Evolutionary conservation across 2,888 invertebrate species (phyloP), one percentile per base, ranked within the genome.

Genomic region (Agrochola macilenta): DNA sequence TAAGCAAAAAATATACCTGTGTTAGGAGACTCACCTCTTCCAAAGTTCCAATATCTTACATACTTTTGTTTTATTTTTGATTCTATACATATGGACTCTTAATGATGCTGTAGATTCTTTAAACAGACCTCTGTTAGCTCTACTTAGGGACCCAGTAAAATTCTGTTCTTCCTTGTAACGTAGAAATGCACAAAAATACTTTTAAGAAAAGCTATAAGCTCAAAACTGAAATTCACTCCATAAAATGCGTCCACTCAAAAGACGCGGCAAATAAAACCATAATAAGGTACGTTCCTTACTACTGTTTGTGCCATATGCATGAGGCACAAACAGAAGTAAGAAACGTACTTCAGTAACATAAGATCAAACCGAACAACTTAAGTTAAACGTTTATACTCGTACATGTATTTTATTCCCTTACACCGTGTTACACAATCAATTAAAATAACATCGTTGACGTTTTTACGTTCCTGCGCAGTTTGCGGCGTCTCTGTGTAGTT

Each of bases 361-460:
- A 70, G 60, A 83, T 75, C 84, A 74, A 49, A 73, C 26, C 30
- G 57, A 66, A 71, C 65, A 76, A 61, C 52, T 79, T 82, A 72
- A 81, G 43, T 68, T 54, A 64, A 68, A 78, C 20, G 54, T 78
- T 75, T 77, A 83, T 76, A n/a, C n/a, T n/a, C n/a, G n/a, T n/a
- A 65, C 5, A n/a, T 80, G 68, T 83, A 74, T 77, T 78, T 85
- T 76, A 87, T 83, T 69, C 58, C 64, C 79, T 79, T 78, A 85
- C 61, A 82, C 65, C 63, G 57, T 66, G 69, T 87, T 87, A 84
- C 87, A 81, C 79, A 84, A 87, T 76, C 74, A 86, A 86, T 87
- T 87, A 87, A 86, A 82, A 81, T 81, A 84, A 78, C 75, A 60
- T 69, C 46, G 73, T 75, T 63, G 76, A 79, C 64, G 69, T 79